Base-by-base conservation (phyloP, 2,888 invertebrate species). In the Thereva nobilitata region DNA sequence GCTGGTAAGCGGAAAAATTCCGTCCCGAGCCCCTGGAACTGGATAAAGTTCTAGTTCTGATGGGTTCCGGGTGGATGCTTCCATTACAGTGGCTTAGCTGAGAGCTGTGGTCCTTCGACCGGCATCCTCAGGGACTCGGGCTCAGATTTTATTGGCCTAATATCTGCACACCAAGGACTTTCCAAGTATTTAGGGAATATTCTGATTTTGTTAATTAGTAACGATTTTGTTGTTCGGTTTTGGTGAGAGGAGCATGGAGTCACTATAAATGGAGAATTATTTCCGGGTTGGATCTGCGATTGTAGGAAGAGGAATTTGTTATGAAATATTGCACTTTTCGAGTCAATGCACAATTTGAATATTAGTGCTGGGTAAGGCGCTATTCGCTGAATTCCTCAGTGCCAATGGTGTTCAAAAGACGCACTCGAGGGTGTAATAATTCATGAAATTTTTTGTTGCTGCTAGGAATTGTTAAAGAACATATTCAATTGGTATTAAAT, bases 1-100 rank as follows among this genome's bases (percentile, higher is more conserved):
- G 66, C 52, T 66, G 66, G 63, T 66, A 68, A 66, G 66, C 57
- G 68, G 68, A 68, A 68, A 68, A 68, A 68, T 68, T 68, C 66
- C 56, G 23, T 66, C 42, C 68, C 66, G 67, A 54, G 47, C 61
- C 53, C 23, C 23, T 23, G 23, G 23, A 44, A 44, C 12, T 61
- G 55, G 63, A 67, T 63, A 67, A 61, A 53, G 53, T 67, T 59
- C 61, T 52, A 61, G 42, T 53, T 67, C 53, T 64, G 64, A 64
- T 64, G 64, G 64, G 66, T 66, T 66, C 50, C 49, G 66, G 66
- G 56, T 57, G 66, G 66, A 50, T 66, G 66, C 56, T 56, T 66
- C 57, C 57, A 57, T 66, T 66, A 50, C 66, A 45, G 45, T 56
- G 52, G 50, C 56, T 66, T 63, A 52, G 41, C 52, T 10, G 40